Evolutionary conservation across 2,797 vertebrate genomes (phyloP), one percentile per base, ranked within the genome.

Genomic region (Pteronotus mesoamericanus): DNA sequence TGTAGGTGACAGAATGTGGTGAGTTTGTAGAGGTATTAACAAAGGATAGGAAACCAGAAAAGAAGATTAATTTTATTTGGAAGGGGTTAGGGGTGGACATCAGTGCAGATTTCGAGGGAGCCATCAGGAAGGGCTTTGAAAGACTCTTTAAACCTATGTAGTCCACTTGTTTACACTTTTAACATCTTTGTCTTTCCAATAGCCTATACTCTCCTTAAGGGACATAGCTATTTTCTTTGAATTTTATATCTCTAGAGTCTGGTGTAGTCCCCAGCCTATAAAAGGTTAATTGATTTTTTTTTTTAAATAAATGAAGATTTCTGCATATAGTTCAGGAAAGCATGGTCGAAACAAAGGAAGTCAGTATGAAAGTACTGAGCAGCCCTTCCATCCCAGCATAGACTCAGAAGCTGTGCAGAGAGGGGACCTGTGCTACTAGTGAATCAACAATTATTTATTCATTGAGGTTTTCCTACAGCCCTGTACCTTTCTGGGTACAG

Each of bases 241-340:
- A 34, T 82, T 72, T 95, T 80, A 3, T 77, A 57, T 85, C 37
- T 84, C 18, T 87, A 34, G 75, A 91, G 29, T 34, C 66, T 37
- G 75, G 71, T 39, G 79, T 75, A 79, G 75, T 82, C 69, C 69
- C 10, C 26, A 57, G 48, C 42, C 90, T 66, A 37, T 22, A 59
- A 80, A 79, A 79, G n/a, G 37, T 86, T 89, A 61, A 84, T 55
- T 51, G 57, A 68, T 94, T 26, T 9, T 51, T 85, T 85, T 64
- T 79, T 77, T 48, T 87, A 10, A 91, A 55, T 79, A 32, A 82
- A 77, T 92, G 68, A 48, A 57, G 51, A 86, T 94, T 86, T 91
- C 42, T 37, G 89, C 51, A 34, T 44, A 10, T 68, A 92, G 66
- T 80, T 2, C 34, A 59, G 74, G 59, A 71, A 77, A 69, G 37